These are phyloP conservation scores for Doryteuthis pealeii DNA, from an alignment of 1,140 invertebrate genomes.

Conservation along the genomic window DNA sequence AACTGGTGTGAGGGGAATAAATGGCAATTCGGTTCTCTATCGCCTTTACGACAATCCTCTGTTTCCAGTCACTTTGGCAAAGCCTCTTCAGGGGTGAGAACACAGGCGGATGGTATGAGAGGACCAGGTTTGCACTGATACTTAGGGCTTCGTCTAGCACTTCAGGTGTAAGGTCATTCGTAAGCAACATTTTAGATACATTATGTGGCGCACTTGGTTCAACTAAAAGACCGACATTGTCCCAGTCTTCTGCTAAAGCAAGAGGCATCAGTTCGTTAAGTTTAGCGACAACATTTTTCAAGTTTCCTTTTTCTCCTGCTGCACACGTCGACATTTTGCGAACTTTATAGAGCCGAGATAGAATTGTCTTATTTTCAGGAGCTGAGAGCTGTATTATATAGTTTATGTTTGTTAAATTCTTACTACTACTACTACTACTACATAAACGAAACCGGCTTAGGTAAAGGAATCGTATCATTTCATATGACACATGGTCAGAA, in stretches of 20 bases:
- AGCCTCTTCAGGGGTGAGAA: constrained; percentile 82
- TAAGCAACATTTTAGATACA: constrained; percentile 74
- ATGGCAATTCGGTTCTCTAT: constrained; percentile 84
- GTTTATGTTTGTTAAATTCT: too few species aligned
- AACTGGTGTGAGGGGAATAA: constrained; percentile 90
- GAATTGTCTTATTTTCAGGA: too few species aligned
- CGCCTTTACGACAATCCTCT: constrained; percentile 78
- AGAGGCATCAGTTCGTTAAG: constrained; percentile 74
- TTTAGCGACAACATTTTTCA: constrained; percentile 67
- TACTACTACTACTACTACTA: too few species aligned
- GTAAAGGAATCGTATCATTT: not conserved
- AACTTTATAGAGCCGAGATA: too few species aligned
- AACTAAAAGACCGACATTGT: constrained; percentile 91
- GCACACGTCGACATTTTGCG: too few species aligned
- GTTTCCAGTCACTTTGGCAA: constrained; percentile 73
- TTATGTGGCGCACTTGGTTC: constrained; percentile 69
- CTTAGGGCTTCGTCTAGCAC: constrained; percentile 83
- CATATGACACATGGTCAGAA: not conserved
- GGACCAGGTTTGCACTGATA: constrained; percentile 73
- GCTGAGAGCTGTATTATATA: too few species aligned
- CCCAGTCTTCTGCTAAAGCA: constrained; percentile 82
- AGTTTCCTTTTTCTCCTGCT: constrained; percentile 19
- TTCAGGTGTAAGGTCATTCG: constrained; percentile 84
- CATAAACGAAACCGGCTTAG: too few species aligned
- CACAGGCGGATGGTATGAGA: constrained; percentile 95